Evolutionary conservation across 2,888 invertebrate species (phyloP).

Genomic region (Syrphus vitripennis): DNA sequence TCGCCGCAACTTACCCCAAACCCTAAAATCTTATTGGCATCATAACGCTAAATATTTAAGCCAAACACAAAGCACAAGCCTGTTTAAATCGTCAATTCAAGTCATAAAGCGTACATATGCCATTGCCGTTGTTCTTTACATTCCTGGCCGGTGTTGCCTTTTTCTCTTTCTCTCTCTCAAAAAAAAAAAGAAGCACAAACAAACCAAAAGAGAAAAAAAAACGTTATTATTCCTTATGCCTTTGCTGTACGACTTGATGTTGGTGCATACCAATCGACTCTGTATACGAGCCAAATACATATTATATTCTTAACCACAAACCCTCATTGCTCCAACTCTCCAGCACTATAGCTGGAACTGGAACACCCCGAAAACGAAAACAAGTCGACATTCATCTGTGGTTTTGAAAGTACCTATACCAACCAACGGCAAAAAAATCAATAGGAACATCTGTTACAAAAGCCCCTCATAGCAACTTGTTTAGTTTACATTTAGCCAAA

Average conservation of each 20-base stretch:
- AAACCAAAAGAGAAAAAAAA: neutral
- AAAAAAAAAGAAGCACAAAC: neutral
- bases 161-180: no score
- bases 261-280: slow-evolving; percentile 33
- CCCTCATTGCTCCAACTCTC: neutral
- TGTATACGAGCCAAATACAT: neutral
- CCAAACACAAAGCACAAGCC: slow-evolving; percentile 16
- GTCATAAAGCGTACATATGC: slow-evolving; percentile 49
- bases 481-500: slow-evolving; percentile 43
- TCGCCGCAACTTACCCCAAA: neutral
- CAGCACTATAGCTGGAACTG: no score
- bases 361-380: no score
- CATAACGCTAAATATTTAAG: slow-evolving; percentile 53
- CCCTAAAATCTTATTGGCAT: slow-evolving; percentile 17
- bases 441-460: slow-evolving; percentile 44
- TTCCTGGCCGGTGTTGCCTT: slow-evolving; percentile 29
- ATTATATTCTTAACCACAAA: neutral
- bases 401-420: neutral
- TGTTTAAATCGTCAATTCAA: slow-evolving; percentile 45
- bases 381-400: slow-evolving; percentile 8
- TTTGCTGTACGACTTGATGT: neutral
- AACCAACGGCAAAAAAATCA: slow-evolving; percentile 27
- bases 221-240: slow-evolving; percentile 32
- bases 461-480: slow-evolving; percentile 27
- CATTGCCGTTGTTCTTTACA: slow-evolving; percentile 23